A percentile compares a stretch with the other conserved stretches of the same genome.
These are phyloP conservation scores for Prolemur simus DNA, from an alignment of 2,113 vertebrate genomes.

Conservation along the genomic window DNA sequence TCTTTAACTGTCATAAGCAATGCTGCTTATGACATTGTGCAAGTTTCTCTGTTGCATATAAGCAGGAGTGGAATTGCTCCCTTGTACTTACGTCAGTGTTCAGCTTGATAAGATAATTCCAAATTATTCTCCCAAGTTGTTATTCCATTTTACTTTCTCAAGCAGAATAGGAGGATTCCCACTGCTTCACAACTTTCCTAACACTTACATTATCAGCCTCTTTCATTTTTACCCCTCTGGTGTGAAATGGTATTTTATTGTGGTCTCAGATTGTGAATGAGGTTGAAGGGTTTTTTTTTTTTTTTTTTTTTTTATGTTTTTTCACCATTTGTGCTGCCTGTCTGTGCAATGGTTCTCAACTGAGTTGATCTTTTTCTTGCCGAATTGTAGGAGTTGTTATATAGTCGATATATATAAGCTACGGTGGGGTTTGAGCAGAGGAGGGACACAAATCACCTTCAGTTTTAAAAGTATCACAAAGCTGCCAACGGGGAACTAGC, in stretches of 20 bases:
- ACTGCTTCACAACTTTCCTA: background rate
- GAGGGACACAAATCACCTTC: background rate
- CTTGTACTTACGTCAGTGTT: too few relatives aligned
- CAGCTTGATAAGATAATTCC: background rate
- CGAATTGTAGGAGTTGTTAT: background rate
- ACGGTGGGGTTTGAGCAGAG: background rate
- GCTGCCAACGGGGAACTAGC: background rate
- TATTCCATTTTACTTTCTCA: background rate
- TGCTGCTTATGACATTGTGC: too few relatives aligned
- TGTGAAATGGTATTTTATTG: background rate
- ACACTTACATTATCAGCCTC: fast-evolving
- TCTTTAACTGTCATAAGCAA: too few relatives aligned
- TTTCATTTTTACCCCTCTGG: background rate
- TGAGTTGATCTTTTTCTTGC: background rate
- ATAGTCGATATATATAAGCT: background rate
- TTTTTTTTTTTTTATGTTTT: background rate
- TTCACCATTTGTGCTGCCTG: background rate
- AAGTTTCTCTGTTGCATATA: fast-evolving
- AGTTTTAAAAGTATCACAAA: background rate
- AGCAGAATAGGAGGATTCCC: background rate
- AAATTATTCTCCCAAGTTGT: background rate
- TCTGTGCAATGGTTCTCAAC: background rate
- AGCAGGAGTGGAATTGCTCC: too few relatives aligned
- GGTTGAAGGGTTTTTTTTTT: too few relatives aligned
- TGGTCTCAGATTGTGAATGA: too few relatives aligned